A percentile compares a stretch with the other conserved stretches of the same genome.
phyloP scores from a whole-genome alignment of 2,797 vertebrate genomes.

The Leptoclinus maculatus region DNA sequence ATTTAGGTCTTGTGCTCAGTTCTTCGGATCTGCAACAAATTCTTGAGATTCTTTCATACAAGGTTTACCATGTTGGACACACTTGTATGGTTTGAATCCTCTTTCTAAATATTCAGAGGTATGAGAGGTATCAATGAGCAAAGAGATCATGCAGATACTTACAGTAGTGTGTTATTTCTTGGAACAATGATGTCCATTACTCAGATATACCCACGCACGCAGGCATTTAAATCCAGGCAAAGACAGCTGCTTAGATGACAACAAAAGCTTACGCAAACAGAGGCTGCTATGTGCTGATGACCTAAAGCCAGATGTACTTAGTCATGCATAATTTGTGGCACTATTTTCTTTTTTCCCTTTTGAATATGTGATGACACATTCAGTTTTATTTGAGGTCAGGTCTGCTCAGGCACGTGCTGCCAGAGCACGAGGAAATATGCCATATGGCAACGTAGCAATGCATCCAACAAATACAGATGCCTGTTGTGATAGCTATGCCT shows the following conservation, averaged over 20 bases:
- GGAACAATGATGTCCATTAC: neutral
- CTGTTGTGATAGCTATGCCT: neutral
- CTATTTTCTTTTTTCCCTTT: constrained; percentile 32
- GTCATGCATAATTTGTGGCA: constrained; percentile 63
- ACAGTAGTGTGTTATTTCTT: neutral
- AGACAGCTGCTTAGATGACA: constrained; percentile 52
- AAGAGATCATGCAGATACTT: neutral
- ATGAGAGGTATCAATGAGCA: neutral
- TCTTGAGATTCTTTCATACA: neutral
- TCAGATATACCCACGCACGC: constrained; percentile 11
- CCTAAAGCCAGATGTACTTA: constrained; percentile 64
- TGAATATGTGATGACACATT: constrained; percentile 68
- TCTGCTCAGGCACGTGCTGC: constrained; percentile 63
- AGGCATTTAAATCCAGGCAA: constrained; percentile 16
- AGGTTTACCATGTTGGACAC: neutral
- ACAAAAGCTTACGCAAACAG: constrained; percentile 47
- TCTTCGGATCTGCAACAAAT: neutral
- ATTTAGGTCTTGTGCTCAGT: neutral
- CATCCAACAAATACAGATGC: constrained; percentile 35
- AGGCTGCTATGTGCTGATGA: constrained; percentile 43
- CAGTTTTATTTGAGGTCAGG: constrained; percentile 65
- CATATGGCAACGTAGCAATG: constrained; percentile 31
- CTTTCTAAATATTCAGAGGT: neutral
- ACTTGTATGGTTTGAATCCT: neutral
- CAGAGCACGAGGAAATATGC: constrained; percentile 45